Base-by-base conservation (phyloP, 2,113 vertebrate genomes). In the Takifugu flavidus region DNA sequence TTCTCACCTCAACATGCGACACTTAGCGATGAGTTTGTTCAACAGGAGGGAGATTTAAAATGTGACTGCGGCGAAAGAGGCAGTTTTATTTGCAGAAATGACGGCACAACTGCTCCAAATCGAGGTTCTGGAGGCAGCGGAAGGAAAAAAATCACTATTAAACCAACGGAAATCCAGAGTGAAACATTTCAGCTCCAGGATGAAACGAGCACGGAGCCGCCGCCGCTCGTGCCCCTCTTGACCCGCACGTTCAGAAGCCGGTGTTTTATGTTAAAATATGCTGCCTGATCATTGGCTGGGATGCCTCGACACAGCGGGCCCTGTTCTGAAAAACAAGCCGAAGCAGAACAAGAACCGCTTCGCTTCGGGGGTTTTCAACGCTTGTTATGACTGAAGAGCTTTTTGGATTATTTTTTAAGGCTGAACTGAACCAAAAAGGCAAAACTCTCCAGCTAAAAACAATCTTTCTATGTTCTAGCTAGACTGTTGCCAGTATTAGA, bases 401-500 rank as follows among this genome's bases (percentile, higher is more conserved):
- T 53, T 13, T 50, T 12, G 4, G 57, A 44, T 59, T 42, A 71
- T 68, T 76, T 52, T 31, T 25, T 64, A 71, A 64, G 57, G 11
- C 57, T 69, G 52, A 66, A 12, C 65, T 63, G 20, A 25, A 63
- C 7, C 34, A 69, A 77, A 58, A 67, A 75, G 62, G 64, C 62
- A 74, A 10, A 57, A 42, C 49, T 47, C 44, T 53, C 49, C 25
- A 51, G 14, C 56, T 62, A 26, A 47, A 50, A 50, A 26, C 50
- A 52, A 4, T 28, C 25, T 27, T 13, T 27, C 7, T 13, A 4
- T 26, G 13, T 26, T 51, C 59, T 25, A 74, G 70, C 67, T 70
- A 79, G 80, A 82, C 75, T 72, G 77, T 64, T 62, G 58, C 56
- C 53, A 27, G 54, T 61, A 53, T 39, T 39, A 11, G 65, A 67